Percentiles rank a stretch among this genome's conserved stretches.
Conservation (phyloP, 2,888 invertebrate genomes). For the Hipparchia semele region DNA sequence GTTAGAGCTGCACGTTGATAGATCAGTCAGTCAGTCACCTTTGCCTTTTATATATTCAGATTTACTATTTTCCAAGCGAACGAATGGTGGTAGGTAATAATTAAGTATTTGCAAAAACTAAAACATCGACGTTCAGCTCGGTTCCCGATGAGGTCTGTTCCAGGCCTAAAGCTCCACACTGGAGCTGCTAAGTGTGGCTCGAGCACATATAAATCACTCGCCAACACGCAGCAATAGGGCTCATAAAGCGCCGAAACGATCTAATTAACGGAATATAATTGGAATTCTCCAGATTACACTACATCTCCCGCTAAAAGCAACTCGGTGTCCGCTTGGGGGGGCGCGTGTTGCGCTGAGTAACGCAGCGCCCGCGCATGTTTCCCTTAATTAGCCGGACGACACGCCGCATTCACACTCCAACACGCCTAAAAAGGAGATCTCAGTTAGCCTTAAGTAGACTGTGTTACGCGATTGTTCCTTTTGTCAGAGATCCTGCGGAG, state of each 20-base stretch:
- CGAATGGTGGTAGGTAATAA: too few species aligned
- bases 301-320: conserved; percentile 77
- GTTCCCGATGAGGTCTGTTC: too few species aligned
- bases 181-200: neutral
- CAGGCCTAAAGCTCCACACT: neutral
- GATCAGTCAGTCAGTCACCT: too few species aligned
- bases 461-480: conserved; percentile 55
- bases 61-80: too few species aligned
- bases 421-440: conserved; percentile 74
- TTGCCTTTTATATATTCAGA: too few species aligned
- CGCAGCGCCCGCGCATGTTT: conserved; percentile 74
- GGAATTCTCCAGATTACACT: conserved; percentile 75
- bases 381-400: conserved; percentile 75
- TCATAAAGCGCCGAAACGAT: conserved; percentile 40
- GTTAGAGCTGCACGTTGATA: too few species aligned
- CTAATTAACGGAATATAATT: conserved; percentile 62
- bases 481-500: conserved; percentile 46
- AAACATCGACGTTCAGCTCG: too few species aligned
- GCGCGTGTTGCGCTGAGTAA: conserved; percentile 55
- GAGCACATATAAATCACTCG: conserved; percentile 21
- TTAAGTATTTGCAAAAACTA: too few species aligned
- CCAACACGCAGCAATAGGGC: conserved; percentile 18
- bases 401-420: conserved; percentile 70
- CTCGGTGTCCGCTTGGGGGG: conserved; percentile 63
- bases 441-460: conserved; percentile 67